These are phyloP conservation scores for Pagrus major DNA, from an alignment of 2,113 vertebrate species.

Conservation along the genomic window DNA sequence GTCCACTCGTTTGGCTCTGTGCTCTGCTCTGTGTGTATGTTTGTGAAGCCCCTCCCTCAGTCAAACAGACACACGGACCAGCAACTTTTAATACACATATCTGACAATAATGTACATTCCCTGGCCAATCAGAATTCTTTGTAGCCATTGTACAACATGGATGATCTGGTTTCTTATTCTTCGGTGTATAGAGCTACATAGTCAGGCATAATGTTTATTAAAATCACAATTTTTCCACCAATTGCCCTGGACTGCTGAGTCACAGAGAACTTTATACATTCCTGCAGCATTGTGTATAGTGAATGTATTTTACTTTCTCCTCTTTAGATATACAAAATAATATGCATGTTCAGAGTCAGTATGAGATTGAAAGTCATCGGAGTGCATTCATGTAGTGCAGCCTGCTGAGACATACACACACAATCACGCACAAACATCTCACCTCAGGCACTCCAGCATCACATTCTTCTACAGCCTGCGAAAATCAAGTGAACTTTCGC, in stretches of 20 bases:
- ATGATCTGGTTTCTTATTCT: not conserved
- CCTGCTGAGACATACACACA: slow-evolving; percentile 10
- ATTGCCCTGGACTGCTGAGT: not conserved
- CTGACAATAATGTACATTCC: not conserved
- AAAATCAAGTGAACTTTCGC: slow-evolving; percentile 43
- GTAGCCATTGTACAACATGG: not conserved
- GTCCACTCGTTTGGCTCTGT: too few relatives aligned
- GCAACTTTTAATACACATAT: too few relatives aligned
- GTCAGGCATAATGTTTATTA: not conserved
- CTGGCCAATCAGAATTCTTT: not conserved
- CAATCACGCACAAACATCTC: slow-evolving; percentile 12
- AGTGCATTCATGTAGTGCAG: not conserved
- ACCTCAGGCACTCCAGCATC: slow-evolving; percentile 30
- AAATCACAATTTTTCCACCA: not conserved
- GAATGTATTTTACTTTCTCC: not conserved
- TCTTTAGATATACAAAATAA: not conserved
- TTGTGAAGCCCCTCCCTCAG: too few relatives aligned
- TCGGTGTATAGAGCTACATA: not conserved
- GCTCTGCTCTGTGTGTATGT: too few relatives aligned
- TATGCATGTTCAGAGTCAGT: not conserved
- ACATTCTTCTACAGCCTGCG: slow-evolving; percentile 19
- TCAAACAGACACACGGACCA: too few relatives aligned
- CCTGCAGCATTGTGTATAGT: not conserved
- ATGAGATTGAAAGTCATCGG: not conserved
- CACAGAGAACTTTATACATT: not conserved